Base-by-base conservation (phyloP, 1,140 invertebrate genomes). In the Drosophila melanica region DNA sequence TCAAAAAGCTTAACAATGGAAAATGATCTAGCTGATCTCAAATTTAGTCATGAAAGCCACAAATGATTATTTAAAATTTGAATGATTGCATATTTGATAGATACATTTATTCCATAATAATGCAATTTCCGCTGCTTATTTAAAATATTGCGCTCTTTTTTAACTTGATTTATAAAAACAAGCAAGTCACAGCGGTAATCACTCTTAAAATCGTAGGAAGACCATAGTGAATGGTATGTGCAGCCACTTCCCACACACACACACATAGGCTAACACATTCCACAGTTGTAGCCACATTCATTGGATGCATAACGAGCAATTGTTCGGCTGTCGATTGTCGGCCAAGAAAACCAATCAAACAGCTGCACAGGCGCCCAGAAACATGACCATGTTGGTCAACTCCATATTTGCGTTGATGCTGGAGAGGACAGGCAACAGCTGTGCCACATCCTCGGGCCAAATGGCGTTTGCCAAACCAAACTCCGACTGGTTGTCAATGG, bases 301-400 rank as follows among this genome's bases (percentile, higher is more conserved):
- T 18, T 57, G 63, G 42, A 45, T 57, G 41, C 53, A 53, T 72
- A 72, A 72, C 69, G 63, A 72, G 69, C 63, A 72, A 72, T 72
- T 72, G 69, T 72, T 48, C 51, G 58, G 53, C 45, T 71, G 68
- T 71, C 68, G 68, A 70, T 70, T 70, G 68, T 35, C 9, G 51
- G 42, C 51, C n/a, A 53, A 60, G 16, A 71, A 70, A 66, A 42
- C 68, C 62, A 71, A 71, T 71, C 62, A 66, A 58, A 70, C 68
- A 70, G 68, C 68, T 70, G 68, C 68, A 16, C 41, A 47, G 30
- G 42, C 27, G 57, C 27, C 44, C 12, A 33, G n/a, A 35, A 50
- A 67, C 45, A 50, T 50, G 20, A 10, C 35, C 8, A 60, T 53
- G 12, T 42, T 48, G 48, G 39, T n/a, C 37, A 60, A 16, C 45